These are phyloP conservation scores for Bradypodion pumilum DNA, from an alignment of 2,797 vertebrate genomes.

Conservation along the genomic window DNA sequence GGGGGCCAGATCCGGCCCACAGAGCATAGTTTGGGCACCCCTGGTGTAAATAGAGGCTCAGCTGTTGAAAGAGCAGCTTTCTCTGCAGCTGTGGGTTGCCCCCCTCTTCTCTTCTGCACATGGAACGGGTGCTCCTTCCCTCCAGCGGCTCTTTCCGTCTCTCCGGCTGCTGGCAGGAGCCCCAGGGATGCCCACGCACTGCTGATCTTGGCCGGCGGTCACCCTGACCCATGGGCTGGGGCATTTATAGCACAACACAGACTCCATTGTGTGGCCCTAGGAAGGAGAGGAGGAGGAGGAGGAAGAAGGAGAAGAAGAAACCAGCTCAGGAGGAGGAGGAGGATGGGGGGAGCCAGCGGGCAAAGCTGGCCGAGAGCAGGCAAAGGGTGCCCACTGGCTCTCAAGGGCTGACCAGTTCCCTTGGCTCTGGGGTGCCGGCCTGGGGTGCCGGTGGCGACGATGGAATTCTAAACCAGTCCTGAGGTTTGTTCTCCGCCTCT, in stretches of 20 bases:
- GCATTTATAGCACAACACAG: slow-evolving; percentile 57
- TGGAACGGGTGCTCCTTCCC: too few species aligned
- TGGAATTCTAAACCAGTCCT: background rate
- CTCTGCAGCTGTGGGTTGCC: background rate
- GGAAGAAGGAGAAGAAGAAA: slow-evolving; percentile 47
- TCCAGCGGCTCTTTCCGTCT: background rate
- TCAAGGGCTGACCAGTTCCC: background rate
- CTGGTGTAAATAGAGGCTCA: too few species aligned
- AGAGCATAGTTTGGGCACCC: too few species aligned
- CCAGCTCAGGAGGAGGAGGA: slow-evolving; percentile 4
- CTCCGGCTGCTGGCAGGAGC: background rate
- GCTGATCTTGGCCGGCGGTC: slow-evolving; percentile 31
- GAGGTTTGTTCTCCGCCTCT: background rate
- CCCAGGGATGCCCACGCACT: background rate
- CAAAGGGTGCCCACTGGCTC: background rate
- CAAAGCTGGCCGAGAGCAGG: background rate
- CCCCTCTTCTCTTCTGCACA: background rate
- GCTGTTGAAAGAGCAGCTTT: background rate
- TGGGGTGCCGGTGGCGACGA: background rate
- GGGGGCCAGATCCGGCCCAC: too few species aligned
- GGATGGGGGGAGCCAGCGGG: too few species aligned
- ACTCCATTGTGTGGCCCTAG: slow-evolving; percentile 41
- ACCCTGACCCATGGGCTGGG: background rate
- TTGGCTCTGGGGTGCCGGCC: too few species aligned
- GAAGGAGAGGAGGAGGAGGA: slow-evolving; percentile 46